Evolutionary conservation across 2,797 vertebrate species (phyloP).

Genomic region (Lacerta agilis): DNA sequence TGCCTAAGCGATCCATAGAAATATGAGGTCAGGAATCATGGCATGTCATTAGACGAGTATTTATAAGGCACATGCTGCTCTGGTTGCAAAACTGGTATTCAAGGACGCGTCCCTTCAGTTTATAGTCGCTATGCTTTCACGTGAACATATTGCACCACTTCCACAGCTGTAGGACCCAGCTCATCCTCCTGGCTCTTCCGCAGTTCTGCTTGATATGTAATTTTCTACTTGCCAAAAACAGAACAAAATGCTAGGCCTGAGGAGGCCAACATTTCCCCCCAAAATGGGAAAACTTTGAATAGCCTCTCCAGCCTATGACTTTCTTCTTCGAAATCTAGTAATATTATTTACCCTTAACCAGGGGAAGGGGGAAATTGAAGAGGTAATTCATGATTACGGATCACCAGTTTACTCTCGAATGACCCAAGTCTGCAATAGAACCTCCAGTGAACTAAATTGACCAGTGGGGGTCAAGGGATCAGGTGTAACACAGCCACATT

Average conservation of each 20-base stretch:
- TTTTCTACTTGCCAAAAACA: conserved; percentile 42
- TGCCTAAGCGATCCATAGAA: conserved; percentile 33
- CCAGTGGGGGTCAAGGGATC: neutral
- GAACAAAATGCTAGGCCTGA: neutral
- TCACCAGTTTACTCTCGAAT: conserved; percentile 58
- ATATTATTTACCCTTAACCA: conserved; percentile 27
- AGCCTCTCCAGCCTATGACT: conserved; percentile 43
- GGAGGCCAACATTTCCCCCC: conserved; percentile 53
- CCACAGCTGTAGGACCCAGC: conserved; percentile 50
- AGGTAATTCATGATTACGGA: conserved; percentile 59
- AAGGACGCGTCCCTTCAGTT: conserved; percentile 33
- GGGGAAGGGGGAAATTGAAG: conserved; percentile 69
- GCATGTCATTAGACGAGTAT: conserved; percentile 37
- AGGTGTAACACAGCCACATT: neutral
- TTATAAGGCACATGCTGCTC: conserved; percentile 44
- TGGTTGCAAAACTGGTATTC: conserved; percentile 33
- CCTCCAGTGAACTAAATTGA: conserved; percentile 39
- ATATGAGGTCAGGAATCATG: neutral
- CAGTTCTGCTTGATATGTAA: conserved; percentile 20
- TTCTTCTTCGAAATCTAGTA: conserved; percentile 48
- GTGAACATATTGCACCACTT: conserved; percentile 32
- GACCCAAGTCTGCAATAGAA: conserved; percentile 49
- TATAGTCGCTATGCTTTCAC: conserved; percentile 35
- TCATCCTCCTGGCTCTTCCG: conserved; percentile 37
- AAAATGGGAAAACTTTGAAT: conserved; percentile 59